A percentile compares a stretch with the other conserved stretches of the same genome.
Evolutionary conservation across 2,113 vertebrate genomes (phyloP).

Genomic region (Paradisaea rubra): DNA sequence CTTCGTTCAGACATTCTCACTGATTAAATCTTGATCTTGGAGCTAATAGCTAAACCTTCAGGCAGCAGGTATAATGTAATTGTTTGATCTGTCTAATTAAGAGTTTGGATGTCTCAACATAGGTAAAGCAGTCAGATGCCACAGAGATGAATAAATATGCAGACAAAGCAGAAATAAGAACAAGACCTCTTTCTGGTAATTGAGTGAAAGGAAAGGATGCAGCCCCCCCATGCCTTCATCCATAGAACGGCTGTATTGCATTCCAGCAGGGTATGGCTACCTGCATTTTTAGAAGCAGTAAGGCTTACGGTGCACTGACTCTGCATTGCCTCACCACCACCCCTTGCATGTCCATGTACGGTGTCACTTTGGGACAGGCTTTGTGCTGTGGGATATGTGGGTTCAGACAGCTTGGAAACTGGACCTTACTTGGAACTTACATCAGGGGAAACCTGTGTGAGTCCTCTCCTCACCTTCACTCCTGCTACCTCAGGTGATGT

Average conservation of each 20-base stretch:
- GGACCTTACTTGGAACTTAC: too few species aligned
- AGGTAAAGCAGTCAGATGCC: not conserved
- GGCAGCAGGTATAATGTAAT: not conserved
- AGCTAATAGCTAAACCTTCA: not conserved
- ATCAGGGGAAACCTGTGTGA: rapidly evolving
- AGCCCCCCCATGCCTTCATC: not conserved
- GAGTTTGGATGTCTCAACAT: not conserved
- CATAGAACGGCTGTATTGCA: not conserved
- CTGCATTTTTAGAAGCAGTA: not conserved
- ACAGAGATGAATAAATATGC: not conserved
- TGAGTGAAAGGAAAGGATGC: not conserved
- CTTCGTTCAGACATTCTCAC: not conserved
- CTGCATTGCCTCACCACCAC: not conserved
- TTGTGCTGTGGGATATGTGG: too few species aligned
- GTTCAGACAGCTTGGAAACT: rapidly evolving
- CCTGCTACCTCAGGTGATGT: rapidly evolving
- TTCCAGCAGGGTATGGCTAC: not conserved
- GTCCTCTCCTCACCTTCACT: not conserved
- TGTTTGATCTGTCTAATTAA: conserved; percentile 1
- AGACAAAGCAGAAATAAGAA: not conserved
- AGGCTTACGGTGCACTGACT: not conserved
- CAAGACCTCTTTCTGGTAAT: not conserved
- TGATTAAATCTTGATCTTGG: not conserved
- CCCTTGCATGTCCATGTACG: rapidly evolving
- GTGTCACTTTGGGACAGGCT: not conserved